A percentile compares a stretch with the other conserved stretches of the same genome.
phyloP scores from a whole-genome alignment of 2,888 invertebrate genomes.

The Acleris laterana region DNA sequence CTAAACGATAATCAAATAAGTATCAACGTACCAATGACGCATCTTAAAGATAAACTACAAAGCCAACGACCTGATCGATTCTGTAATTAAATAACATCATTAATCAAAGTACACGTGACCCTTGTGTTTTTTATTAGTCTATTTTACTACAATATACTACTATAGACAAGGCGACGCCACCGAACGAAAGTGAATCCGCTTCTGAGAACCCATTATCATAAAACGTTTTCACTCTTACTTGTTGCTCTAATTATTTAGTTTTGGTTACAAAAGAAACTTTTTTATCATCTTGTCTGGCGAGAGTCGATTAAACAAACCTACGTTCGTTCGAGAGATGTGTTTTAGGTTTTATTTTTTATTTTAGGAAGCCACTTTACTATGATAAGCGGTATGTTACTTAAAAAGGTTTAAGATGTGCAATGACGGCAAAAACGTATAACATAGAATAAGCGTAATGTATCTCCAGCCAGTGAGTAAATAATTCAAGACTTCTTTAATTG shows the following conservation, averaged over 20 bases:
- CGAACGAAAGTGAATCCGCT: conserved; percentile 43
- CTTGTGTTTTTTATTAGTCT: conserved; percentile 39
- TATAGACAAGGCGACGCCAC: conserved; percentile 44
- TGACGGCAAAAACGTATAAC: no score
- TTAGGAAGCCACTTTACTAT: no score
- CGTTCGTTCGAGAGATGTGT: no score
- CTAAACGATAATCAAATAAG: not conserved
- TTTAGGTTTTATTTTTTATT: no score
- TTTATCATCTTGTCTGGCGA: no score
- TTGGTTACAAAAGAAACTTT: conserved; percentile 14
- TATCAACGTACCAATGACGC: not conserved
- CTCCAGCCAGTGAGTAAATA: no score
- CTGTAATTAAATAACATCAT: conserved; percentile 38
- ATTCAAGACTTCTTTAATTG: not conserved
- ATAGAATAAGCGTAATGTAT: no score
- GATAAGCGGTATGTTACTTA: no score
- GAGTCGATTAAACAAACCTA: no score
- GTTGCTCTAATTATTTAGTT: conserved; percentile 33
- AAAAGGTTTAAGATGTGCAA: no score
- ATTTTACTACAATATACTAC: conserved; percentile 37
- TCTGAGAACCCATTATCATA: conserved; percentile 39
- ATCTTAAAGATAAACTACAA: not conserved
- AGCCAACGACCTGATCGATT: conserved; percentile 1
- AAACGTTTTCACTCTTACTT: conserved; percentile 30
- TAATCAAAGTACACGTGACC: conserved; percentile 53